These are phyloP conservation scores for Eulemur rubriventer DNA, from an alignment of 2,797 vertebrate species.

Conservation along the genomic window DNA sequence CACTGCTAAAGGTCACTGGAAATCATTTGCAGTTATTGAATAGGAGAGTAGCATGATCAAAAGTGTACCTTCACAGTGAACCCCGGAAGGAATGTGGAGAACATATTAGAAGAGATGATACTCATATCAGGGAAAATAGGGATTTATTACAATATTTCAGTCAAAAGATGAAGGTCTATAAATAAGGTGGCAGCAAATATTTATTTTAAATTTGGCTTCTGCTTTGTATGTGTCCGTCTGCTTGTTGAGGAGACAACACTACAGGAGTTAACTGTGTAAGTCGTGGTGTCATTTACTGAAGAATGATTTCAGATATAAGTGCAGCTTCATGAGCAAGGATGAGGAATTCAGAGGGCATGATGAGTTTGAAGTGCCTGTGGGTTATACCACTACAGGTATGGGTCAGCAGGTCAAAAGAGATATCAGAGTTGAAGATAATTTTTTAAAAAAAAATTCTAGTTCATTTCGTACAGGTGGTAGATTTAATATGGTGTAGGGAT, in stretches of 20 bases:
- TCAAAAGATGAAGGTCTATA: not conserved
- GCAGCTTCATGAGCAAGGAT: not conserved
- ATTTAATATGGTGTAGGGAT: not conserved
- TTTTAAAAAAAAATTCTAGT: not conserved
- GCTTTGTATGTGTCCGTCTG: not conserved
- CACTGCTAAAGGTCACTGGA: not conserved
- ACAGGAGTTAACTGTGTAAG: not conserved
- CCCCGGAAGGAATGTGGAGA: not conserved
- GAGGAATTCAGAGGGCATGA: not conserved
- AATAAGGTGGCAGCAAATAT: not conserved
- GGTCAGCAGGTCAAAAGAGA: not conserved
- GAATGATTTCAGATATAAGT: not conserved
- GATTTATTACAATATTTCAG: not conserved
- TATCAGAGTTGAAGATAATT: not conserved
- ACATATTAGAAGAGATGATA: not conserved
- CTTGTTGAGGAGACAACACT: not conserved
- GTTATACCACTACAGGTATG: not conserved
- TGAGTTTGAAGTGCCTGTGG: not conserved
- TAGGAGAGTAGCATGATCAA: not conserved
- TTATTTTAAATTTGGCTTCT: constrained; percentile 30
- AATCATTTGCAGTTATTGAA: not conserved
- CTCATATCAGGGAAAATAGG: not conserved
- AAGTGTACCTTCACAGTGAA: not conserved
- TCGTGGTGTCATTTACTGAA: not conserved
- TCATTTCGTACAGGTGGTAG: not conserved